phyloP scores from a whole-genome alignment of 2,888 invertebrate species.

The Nezara viridula region DNA sequence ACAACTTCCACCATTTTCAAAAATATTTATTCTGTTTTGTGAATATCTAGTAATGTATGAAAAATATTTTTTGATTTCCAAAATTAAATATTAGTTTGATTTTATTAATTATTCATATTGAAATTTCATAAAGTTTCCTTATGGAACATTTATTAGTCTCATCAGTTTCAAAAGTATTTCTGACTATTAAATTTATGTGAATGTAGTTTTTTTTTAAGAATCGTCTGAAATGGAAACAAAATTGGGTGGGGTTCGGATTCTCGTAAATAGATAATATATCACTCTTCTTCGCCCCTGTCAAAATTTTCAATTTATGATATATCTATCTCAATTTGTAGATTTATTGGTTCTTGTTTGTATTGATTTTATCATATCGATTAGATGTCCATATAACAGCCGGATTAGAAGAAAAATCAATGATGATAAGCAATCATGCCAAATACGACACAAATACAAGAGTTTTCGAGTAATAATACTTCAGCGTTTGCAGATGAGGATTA shows the following conservation, averaged over 20 bases:
- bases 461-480: background rate
- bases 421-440: constrained; percentile 29
- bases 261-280: background rate
- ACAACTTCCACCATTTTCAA: too few species aligned
- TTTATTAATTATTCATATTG: too few species aligned
- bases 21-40: too few species aligned
- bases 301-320: constrained; percentile 16
- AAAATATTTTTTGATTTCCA: too few species aligned
- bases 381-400: background rate
- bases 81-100: too few species aligned
- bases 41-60: too few species aligned
- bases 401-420: background rate
- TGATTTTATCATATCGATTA: constrained; percentile 20
- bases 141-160: background rate
- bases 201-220: too few species aligned
- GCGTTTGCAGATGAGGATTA: background rate
- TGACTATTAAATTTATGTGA: background rate
- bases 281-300: background rate
- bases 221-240: background rate
- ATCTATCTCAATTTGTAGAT: constrained; percentile 23
- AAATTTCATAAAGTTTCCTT: too few species aligned
- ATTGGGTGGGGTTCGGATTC: constrained; percentile 25
- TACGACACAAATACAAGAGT: background rate
- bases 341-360: constrained; percentile 2
- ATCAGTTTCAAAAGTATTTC: background rate